Percentiles rank a stretch among this genome's conserved stretches.
Evolutionary conservation across 1,140 invertebrate genomes (phyloP).

Genomic region (Neodiprion pinetum): DNA sequence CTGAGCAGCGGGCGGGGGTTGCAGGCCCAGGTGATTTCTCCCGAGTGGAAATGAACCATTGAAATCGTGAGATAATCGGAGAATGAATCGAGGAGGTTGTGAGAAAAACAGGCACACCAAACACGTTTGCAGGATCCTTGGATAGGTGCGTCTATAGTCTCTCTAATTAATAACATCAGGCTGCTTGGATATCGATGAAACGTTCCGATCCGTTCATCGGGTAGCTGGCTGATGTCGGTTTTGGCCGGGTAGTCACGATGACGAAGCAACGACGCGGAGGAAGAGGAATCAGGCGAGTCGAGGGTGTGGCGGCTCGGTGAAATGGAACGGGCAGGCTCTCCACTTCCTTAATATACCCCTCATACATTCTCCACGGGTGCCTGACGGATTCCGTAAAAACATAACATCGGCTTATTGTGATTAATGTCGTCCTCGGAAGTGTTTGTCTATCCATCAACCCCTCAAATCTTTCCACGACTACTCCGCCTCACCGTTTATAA

Average conservation of each 20-base stretch:
- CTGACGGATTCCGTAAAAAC: not conserved
- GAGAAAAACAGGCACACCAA: not conserved
- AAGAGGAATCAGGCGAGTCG: too few relatives aligned
- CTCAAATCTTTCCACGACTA: not conserved
- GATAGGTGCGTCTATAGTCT: not conserved
- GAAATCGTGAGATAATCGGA: too few relatives aligned
- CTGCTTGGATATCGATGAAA: not conserved
- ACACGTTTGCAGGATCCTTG: not conserved
- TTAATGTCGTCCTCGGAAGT: not conserved
- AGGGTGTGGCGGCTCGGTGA: too few relatives aligned
- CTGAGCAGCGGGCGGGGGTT: too few relatives aligned
- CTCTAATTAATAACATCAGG: not conserved
- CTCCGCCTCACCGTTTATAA: constrained; percentile 4
- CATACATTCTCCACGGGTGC: not conserved
- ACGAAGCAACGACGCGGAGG: not conserved
- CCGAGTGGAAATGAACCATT: too few relatives aligned
- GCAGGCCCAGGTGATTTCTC: too few relatives aligned
- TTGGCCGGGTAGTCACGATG: not conserved
- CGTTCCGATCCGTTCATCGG: not conserved
- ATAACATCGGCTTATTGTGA: constrained; percentile 3
- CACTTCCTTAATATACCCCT: not conserved
- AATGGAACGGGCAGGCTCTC: not conserved
- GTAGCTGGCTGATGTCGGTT: not conserved
- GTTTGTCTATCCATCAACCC: constrained; percentile 2
- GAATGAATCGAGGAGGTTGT: too few relatives aligned